Conservation (phyloP, 2,113 vertebrate species). For the Pachycephala philippinensis region DNA sequence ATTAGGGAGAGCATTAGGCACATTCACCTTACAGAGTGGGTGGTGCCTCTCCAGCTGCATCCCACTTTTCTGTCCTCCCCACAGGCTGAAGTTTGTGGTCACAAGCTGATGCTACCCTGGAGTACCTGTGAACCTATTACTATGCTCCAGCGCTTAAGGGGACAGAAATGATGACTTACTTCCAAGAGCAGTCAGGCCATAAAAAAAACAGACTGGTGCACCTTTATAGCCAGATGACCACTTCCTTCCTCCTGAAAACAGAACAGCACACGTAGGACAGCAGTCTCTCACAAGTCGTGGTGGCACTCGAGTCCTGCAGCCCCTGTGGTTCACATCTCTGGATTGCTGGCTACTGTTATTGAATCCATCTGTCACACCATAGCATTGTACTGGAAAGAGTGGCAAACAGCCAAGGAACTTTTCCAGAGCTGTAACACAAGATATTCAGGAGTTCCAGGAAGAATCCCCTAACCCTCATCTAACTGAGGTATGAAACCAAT, state of each 20-base stretch:
- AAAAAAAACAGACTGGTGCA: neutral
- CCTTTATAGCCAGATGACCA: neutral
- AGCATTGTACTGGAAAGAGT: neutral
- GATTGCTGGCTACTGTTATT: neutral
- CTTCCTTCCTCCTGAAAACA: neutral
- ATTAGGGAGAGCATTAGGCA: neutral
- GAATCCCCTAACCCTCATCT: neutral
- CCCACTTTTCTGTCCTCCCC: neutral
- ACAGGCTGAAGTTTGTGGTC: neutral
- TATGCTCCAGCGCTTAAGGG: neutral
- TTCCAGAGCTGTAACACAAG: neutral
- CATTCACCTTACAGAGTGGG: neutral
- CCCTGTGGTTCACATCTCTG: neutral
- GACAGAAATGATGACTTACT: neutral
- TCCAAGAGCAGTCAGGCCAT: neutral
- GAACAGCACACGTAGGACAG: neutral
- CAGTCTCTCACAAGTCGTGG: neutral
- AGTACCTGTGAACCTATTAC: neutral
- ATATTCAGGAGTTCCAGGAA: conserved; percentile 6
- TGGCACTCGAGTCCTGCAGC: neutral
- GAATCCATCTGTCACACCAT: neutral
- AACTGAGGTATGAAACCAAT: neutral
- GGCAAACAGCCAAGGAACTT: neutral
- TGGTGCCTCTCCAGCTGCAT: neutral
- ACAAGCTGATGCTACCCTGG: neutral